Evolutionary conservation across 2,888 invertebrate species (phyloP), one percentile per base, ranked within the genome.

Genomic region (Diaphora mendica): DNA sequence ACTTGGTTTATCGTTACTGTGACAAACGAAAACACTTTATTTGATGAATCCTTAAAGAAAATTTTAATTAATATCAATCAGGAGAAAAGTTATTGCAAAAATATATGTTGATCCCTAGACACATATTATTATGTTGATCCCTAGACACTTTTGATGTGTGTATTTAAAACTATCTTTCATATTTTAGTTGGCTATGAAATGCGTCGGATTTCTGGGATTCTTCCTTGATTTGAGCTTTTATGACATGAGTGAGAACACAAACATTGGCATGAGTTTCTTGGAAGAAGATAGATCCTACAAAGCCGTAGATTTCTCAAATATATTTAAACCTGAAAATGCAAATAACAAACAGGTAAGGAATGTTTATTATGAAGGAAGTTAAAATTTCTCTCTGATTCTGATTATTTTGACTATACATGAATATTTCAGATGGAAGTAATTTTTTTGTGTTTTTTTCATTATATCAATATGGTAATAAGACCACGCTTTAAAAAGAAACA

Each of bases 121-220:
- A n/a, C n/a, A n/a, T n/a, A n/a, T n/a, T n/a, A n/a, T n/a, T n/a
- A n/a, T n/a, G n/a, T n/a, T n/a, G n/a, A n/a, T n/a, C n/a, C n/a
- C n/a, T n/a, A n/a, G n/a, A n/a, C n/a, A n/a, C n/a, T n/a, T n/a
- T n/a, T n/a, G n/a, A n/a, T n/a, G n/a, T n/a, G n/a, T n/a, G n/a
- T n/a, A n/a, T n/a, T 8, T 62, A 30, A 62, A 30, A 30, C 39
- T 5, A 65, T 39, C 8, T 65, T 7, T 64, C 5, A 55, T 51
- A 70, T 87, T 87, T 72, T 72, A 91, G 90, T 76, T 79, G 64
- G 83, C 88, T 7, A 85, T 87, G 84, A 86, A 85, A 66, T 88
- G 85, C 48, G 71, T 82, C 0, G 84, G 81, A 0, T 0, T 0
- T 0, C 15, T 4, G 0, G 79, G 85, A 2, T 13, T 20, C 7